phyloP scores from a whole-genome alignment of 2,888 invertebrate genomes.

The Incurvaria masculella region DNA sequence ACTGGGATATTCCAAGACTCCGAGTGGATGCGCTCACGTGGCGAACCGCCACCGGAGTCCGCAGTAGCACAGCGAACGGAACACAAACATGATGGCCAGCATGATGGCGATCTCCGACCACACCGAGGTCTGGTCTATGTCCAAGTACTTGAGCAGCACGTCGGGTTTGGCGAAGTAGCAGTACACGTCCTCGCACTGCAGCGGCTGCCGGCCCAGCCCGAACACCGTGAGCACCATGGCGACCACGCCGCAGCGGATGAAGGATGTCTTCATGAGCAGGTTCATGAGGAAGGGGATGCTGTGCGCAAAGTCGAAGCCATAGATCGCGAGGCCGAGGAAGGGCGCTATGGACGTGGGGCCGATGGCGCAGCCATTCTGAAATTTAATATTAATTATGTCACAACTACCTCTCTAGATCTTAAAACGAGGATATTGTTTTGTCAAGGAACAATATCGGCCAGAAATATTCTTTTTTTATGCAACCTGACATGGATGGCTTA shows the following conservation, averaged over 20 bases:
- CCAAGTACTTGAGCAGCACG: constrained; percentile 57
- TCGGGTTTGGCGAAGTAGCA: constrained; percentile 66
- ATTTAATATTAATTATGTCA: constrained; percentile 14
- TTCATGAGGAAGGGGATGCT: constrained; percentile 60
- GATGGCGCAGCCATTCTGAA: constrained; percentile 66
- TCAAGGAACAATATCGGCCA: too few relatives aligned
- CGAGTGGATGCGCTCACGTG: constrained; percentile 28
- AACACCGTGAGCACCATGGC: constrained; percentile 61
- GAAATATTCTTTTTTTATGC: too few relatives aligned
- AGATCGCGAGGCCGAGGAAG: constrained; percentile 63
- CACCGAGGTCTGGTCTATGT: constrained; percentile 55
- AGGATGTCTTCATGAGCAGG: constrained; percentile 62
- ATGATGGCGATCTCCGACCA: constrained; percentile 55
- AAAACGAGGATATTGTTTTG: too few relatives aligned
- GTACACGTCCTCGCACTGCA: constrained; percentile 59
- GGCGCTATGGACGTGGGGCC: constrained; percentile 65
- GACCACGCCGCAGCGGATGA: constrained; percentile 63
- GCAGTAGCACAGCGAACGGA: constrained; percentile 54
- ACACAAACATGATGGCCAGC: constrained; percentile 51
- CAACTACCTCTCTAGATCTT: too few relatives aligned
- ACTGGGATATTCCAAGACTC: constrained; percentile 20
- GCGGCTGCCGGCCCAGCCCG: constrained; percentile 55
- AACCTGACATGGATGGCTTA: too few relatives aligned
- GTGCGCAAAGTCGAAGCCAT: constrained; percentile 68
- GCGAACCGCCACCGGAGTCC: constrained; percentile 55